Evolutionary conservation across 1,140 invertebrate species (phyloP), one percentile per base, ranked within the genome.

Genomic region (Drosophila sulfurigaster): DNA sequence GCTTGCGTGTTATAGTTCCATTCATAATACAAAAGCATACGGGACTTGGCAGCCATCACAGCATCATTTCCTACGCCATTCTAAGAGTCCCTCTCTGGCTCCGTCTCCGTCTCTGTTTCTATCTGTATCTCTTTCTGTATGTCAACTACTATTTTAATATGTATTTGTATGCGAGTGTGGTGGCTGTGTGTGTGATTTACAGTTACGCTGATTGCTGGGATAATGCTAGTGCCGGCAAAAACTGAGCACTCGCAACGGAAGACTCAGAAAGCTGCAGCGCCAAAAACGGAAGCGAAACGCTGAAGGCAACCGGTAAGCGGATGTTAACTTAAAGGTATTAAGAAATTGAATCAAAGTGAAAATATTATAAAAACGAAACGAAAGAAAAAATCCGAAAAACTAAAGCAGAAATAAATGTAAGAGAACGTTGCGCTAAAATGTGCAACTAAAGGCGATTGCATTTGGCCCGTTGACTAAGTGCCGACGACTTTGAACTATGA

Each of bases 291-390:
- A 66, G 69, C 16, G 46, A 56, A 25, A 57, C 11, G 49, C 68
- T 72, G 78, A 56, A 83, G 64, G 80, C 68, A 70, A 59, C 70
- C 70, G 78, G 83, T 82, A 89, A 81, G 80, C 83, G 83, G 83
- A 88, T 88, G 83, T 88, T 81, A 89, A 89, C 83, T 88, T 88
- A 89, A 88, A 89, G 85, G 78, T 88, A 89, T 88, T 89, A 89
- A 88, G 85, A 88, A 89, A 85, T 88, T 88, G 81, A 88, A 88
- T 88, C 85, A 88, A 89, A 81, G 81, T 89, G 65, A 77, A 88
- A 89, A 88, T 86, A 77, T 86, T 82, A 77, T 75, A 87, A 35
- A 48, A 77, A 79, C 58, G 79, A 73, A 63, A 48, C 46, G 63
- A 72, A 59, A 35, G 46, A 10, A 45, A 63, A 7, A 72, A 58